These are phyloP conservation scores for Urocolius indicus DNA, from an alignment of 2,113 vertebrate genomes.

Conservation along the genomic window DNA sequence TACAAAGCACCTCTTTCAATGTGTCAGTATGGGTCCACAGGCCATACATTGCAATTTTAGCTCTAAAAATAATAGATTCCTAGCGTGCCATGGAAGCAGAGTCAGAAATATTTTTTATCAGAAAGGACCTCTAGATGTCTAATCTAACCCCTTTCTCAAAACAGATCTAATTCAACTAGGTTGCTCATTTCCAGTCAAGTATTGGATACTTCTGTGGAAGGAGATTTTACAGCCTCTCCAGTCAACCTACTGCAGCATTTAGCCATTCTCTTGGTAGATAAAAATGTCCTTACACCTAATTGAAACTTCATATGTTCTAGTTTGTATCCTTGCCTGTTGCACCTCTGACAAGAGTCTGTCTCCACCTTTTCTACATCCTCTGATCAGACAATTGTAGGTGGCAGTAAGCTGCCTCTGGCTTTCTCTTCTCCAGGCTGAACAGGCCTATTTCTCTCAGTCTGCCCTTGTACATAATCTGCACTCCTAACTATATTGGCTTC, in stretches of 20 bases:
- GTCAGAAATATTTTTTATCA: neutral
- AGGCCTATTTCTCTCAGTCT: neutral
- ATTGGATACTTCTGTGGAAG: neutral
- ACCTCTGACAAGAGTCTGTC: neutral
- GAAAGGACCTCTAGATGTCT: neutral
- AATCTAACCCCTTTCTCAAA: neutral
- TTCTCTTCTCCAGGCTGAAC: neutral
- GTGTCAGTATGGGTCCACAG: neutral
- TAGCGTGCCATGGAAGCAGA: neutral
- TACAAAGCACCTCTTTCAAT: neutral
- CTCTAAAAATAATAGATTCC: neutral
- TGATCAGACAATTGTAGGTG: neutral
- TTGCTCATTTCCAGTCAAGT: neutral
- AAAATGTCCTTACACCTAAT: neutral
- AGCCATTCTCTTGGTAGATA: neutral
- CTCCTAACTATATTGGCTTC: neutral
- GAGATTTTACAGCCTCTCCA: neutral
- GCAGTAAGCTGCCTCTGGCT: neutral
- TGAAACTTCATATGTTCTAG: neutral
- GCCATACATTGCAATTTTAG: neutral
- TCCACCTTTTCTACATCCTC: neutral
- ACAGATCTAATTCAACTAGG: neutral
- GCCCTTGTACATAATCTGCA: neutral
- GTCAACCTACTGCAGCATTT: neutral
- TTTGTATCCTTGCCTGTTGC: neutral